Base-by-base conservation (phyloP, 1,140 invertebrate species). In the Ceratina calcarata region DNA sequence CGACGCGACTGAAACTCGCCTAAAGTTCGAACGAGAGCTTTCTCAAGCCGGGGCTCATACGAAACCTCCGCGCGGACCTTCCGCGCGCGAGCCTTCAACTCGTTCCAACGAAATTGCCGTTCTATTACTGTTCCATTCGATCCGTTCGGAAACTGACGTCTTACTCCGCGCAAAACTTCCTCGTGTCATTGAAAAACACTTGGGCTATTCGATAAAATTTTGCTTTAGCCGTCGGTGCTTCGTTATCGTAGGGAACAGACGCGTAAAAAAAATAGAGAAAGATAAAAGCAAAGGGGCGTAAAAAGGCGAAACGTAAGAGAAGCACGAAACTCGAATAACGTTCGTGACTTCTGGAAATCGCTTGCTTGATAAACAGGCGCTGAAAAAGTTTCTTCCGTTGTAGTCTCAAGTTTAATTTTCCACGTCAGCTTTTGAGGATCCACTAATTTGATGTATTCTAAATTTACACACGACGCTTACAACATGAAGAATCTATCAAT, bases 121-220 rank as follows among this genome's bases (percentile, higher is more conserved):
- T 82, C 82, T 81, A 85, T 85, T 85, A 71, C 78, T 61, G 83
- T 75, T 81, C 83, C 82, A 84, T 84, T 85, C 75, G 68, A 65
- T 57, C 68, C 49, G 72, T 75, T 66, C 73, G 78, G 81, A 81
- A 84, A 84, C 67, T 84, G 62, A 70, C 74, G 78, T 85, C 64
- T 73, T 84, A 77, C 74, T 77, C 53, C 16, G 15, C 22, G 71
- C 57, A 84, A 81, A 84, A 84, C 55, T 84, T 84, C 53, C 20
- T 62, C 68, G 78, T 77, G 78, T 81, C 83, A 84, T 84, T 83
- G 78, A 81, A 67, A 72, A 73, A 75, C 72, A 60, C 70, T 72
- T 65, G 57, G 53, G n/a, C n/a, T 61, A 10, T 74, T 67, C 64
- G 78, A 61, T 37, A 65, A 73, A 67, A 79, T 79, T 77, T 51